Evolutionary conservation across 92 coral and sea anemone genomes (phyloP).

Genomic region (Phenganax stokvisi): DNA sequence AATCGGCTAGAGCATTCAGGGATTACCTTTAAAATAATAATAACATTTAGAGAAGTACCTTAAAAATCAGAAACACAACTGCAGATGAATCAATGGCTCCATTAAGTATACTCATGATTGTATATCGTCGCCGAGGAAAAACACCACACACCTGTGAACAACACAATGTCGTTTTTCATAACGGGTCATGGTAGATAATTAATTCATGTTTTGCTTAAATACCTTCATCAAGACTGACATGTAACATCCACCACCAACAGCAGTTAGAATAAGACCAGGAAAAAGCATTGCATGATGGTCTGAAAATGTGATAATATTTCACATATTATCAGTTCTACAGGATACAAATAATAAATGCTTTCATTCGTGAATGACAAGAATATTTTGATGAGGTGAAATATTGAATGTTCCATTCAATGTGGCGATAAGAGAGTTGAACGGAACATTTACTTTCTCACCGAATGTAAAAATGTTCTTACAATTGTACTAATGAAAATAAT

Average conservation of each 20-base stretch:
- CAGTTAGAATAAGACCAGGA: conserved; percentile 16
- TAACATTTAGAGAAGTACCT: background rate
- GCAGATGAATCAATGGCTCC: conserved; percentile 3
- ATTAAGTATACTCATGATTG: background rate
- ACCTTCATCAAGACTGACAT: conserved; percentile 13
- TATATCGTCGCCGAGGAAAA: conserved; percentile 4
- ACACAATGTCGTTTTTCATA: background rate
- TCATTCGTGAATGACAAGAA: too few relatives aligned
- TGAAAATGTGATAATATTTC: background rate
- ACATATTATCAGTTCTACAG: too few relatives aligned
- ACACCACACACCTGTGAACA: conserved; percentile 8
- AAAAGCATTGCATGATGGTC: background rate
- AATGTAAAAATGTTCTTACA: too few relatives aligned
- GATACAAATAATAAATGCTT: too few relatives aligned
- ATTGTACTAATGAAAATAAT: too few relatives aligned
- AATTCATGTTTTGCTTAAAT: background rate
- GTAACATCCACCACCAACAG: conserved; percentile 7
- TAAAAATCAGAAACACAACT: background rate
- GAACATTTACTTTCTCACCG: too few relatives aligned
- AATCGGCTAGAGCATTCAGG: too few relatives aligned
- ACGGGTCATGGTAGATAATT: too few relatives aligned
- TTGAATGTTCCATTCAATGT: too few relatives aligned
- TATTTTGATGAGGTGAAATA: too few relatives aligned
- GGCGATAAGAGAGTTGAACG: too few relatives aligned
- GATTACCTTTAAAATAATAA: too few relatives aligned